A percentile compares a stretch with the other conserved stretches of the same genome.
Conservation (phyloP, 1,140 invertebrate genomes). For the Meloidogyne floridensis region DNA sequence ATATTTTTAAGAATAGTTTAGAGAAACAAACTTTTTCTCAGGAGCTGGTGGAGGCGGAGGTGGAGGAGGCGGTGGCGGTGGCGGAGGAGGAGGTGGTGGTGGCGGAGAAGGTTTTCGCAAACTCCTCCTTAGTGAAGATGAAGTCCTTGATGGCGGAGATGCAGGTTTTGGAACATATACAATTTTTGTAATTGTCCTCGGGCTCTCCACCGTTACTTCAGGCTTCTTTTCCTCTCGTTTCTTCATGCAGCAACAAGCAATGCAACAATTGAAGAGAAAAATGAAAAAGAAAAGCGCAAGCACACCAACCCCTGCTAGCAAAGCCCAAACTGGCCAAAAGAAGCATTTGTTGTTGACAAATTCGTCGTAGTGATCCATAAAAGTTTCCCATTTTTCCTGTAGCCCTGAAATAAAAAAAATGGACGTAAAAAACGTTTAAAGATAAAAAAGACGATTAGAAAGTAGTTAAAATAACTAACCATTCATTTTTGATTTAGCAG, state of each 20-base stretch:
- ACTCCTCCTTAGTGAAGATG: not conserved
- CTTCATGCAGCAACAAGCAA: not conserved
- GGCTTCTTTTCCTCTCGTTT: not conserved
- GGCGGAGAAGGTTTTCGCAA: not conserved
- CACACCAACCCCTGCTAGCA: not conserved
- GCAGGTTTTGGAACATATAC: not conserved
- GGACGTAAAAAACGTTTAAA: not conserved
- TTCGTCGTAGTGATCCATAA: not conserved
- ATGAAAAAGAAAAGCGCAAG: not conserved
- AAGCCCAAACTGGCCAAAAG: constrained; percentile 1
- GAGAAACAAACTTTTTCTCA: not conserved
- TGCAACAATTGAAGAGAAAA: not conserved
- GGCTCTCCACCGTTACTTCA: not conserved
- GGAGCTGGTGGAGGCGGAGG: not conserved
- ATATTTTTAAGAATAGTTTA: not conserved
- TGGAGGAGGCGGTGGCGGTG: not conserved
- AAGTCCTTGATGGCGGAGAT: not conserved
- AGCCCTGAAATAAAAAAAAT: not conserved
- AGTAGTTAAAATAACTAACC: not conserved
- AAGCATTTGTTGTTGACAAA: not conserved
- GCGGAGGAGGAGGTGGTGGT: not conserved
- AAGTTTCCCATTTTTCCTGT: not conserved
- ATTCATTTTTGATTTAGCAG: not conserved
- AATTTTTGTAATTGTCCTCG: not conserved
- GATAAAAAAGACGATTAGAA: not conserved